A percentile compares a stretch with the other conserved stretches of the same genome.
Conservation (phyloP, 2,888 invertebrate genomes). For the Pachycephus smyrnensis region DNA sequence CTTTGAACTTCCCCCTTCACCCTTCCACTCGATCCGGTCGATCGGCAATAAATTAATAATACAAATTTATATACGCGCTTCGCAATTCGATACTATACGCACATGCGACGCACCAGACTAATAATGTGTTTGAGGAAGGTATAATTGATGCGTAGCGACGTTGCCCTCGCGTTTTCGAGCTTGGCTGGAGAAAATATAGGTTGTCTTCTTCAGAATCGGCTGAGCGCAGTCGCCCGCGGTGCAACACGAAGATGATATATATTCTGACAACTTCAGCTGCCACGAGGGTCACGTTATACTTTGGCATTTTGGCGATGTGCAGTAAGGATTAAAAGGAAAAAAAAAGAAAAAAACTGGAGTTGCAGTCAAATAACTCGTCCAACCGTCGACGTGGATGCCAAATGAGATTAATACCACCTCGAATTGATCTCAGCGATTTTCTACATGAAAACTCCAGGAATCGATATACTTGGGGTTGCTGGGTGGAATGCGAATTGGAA, state of each 20-base stretch:
- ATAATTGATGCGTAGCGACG: slow-evolving; percentile 60
- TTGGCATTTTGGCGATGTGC: background rate
- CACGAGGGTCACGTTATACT: slow-evolving; percentile 18
- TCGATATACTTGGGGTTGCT: background rate
- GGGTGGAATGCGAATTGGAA: background rate
- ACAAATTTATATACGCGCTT: background rate
- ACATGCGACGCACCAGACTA: slow-evolving; percentile 37
- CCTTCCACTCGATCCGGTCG: background rate
- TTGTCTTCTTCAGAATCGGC: slow-evolving; percentile 58
- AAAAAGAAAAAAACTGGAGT: background rate
- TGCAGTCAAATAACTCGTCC: background rate
- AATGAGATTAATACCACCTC: background rate
- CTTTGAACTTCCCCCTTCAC: background rate
- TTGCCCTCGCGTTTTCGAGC: slow-evolving; percentile 50
- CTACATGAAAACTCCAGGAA: background rate
- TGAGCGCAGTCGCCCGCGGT: slow-evolving; percentile 63
- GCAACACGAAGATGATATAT: slow-evolving; percentile 64
- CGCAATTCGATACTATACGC: background rate
- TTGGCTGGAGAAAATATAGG: slow-evolving; percentile 66
- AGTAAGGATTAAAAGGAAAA: background rate
- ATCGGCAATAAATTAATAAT: background rate
- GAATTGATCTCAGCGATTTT: background rate
- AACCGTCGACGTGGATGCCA: background rate
- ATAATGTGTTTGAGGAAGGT: slow-evolving; percentile 62
- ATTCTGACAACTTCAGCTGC: slow-evolving; percentile 64